These are phyloP conservation scores for Mastomys coucha DNA, from an alignment of 2,113 vertebrate genomes.

Conservation along the genomic window DNA sequence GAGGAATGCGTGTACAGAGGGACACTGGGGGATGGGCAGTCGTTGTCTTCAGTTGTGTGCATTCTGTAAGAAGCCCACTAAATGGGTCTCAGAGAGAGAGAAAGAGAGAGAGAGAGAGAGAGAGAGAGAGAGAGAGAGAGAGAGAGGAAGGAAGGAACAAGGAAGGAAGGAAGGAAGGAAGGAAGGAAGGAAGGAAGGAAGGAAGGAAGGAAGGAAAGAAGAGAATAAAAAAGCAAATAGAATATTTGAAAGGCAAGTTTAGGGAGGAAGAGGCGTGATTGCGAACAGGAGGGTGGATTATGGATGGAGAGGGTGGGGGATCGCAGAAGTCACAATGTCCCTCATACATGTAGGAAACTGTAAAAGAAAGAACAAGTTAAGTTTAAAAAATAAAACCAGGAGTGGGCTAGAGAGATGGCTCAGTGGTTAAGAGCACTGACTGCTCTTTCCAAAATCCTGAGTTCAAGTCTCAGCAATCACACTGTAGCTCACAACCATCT, in stretches of 20 bases:
- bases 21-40: neutral
- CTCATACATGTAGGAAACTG: neutral
- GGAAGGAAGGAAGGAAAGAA: too few relatives aligned
- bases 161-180: too few relatives aligned
- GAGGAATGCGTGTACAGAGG: neutral
- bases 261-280: neutral
- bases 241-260: neutral
- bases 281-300: neutral
- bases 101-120: too few relatives aligned
- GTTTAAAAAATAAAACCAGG: too few relatives aligned
- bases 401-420: neutral
- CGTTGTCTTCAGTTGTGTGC: neutral
- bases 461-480: too few relatives aligned
- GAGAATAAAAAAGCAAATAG: neutral
- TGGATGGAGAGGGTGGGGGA: neutral
- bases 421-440: too few relatives aligned
- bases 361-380: neutral
- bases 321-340: neutral
- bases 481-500: too few relatives aligned
- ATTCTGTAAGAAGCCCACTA: neutral
- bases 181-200: too few relatives aligned
- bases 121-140: too few relatives aligned
- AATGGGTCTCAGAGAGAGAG: neutral
- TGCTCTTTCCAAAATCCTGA: too few relatives aligned
- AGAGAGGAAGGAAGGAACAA: too few relatives aligned